These are phyloP conservation scores for Octomys mimax DNA, from an alignment of 2,797 vertebrate genomes.

Conservation along the genomic window DNA sequence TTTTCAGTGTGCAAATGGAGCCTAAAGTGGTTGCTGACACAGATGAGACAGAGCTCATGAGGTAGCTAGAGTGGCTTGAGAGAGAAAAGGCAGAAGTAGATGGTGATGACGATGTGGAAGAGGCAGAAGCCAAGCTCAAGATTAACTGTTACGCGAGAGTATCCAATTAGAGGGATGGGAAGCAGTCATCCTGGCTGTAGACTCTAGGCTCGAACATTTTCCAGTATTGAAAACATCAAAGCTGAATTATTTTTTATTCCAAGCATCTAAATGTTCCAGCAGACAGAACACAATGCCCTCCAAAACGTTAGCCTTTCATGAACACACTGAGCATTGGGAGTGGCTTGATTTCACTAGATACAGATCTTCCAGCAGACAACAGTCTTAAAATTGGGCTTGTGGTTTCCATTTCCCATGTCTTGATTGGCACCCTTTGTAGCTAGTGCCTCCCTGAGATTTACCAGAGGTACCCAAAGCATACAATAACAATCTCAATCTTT, in stretches of 20 bases:
- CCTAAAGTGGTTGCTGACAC: slow-evolving; percentile 99
- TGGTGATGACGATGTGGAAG: slow-evolving; percentile 97
- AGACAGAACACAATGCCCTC: slow-evolving; percentile 72
- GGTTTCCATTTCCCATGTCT: slow-evolving; percentile 79
- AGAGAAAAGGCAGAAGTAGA: slow-evolving; percentile 99
- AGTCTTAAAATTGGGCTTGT: slow-evolving; percentile 72
- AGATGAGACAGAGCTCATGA: slow-evolving; percentile 97
- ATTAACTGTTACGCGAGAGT: slow-evolving; percentile 89
- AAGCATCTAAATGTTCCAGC: slow-evolving; percentile 86
- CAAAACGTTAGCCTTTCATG: too few relatives aligned
- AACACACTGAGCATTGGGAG: too few relatives aligned
- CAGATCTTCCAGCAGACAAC: slow-evolving; percentile 65
- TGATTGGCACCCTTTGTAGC: slow-evolving; percentile 71
- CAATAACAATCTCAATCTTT: slow-evolving; percentile 77
- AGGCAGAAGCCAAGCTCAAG: slow-evolving; percentile 99
- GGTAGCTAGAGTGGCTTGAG: slow-evolving; percentile 97
- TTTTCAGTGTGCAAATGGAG: slow-evolving; percentile 99
- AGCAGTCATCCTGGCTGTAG: slow-evolving; percentile 75
- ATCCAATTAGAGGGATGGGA: slow-evolving; percentile 72
- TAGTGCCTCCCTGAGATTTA: slow-evolving; percentile 81
- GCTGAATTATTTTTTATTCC: slow-evolving; percentile 84
- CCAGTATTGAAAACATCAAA: slow-evolving; percentile 88
- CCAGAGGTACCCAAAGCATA: slow-evolving; percentile 76
- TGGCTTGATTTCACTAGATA: slow-evolving; percentile 69
- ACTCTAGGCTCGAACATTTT: slow-evolving; percentile 86